Conservation (phyloP, 2,113 vertebrate species). For the Plecturocebus donacophilus region DNA sequence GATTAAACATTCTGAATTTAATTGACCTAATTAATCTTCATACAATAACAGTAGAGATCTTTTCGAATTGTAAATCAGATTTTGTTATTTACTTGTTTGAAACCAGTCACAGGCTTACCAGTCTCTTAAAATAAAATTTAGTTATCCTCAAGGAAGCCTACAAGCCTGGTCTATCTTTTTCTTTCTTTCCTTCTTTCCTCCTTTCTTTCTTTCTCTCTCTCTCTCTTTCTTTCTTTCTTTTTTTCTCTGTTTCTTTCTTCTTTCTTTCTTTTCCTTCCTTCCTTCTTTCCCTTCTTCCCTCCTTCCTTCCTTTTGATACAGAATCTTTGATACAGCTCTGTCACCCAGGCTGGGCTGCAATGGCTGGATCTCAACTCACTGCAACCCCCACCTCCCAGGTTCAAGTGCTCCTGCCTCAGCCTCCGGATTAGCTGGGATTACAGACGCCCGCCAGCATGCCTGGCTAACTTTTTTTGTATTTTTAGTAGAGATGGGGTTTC, state of each 20-base stretch:
- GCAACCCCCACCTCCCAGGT: too few relatives aligned
- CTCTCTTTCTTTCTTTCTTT: neutral
- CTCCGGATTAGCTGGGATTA: too few relatives aligned
- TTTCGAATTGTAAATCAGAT: neutral
- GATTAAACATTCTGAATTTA: neutral
- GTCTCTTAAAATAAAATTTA: neutral
- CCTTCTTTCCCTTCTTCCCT: too few relatives aligned
- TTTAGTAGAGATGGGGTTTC: neutral
- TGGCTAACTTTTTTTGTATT: neutral
- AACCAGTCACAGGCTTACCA: neutral
- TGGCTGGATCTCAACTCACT: too few relatives aligned
- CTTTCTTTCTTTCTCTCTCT: neutral
- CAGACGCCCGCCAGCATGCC: too few relatives aligned
- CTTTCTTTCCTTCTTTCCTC: neutral
- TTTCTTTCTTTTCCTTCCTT: neutral
- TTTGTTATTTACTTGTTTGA: conserved; percentile 27
- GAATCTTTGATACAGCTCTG: too few relatives aligned
- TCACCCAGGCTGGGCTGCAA: too few relatives aligned
- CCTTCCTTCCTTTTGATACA: too few relatives aligned
- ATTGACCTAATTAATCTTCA: neutral
- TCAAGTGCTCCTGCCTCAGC: too few relatives aligned
- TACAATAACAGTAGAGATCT: neutral
- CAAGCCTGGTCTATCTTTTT: neutral
- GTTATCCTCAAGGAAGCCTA: neutral
- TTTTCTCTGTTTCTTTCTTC: neutral